Evolutionary conservation across 1,140 invertebrate genomes (phyloP).

Genomic region (Dreissena polymorpha): DNA sequence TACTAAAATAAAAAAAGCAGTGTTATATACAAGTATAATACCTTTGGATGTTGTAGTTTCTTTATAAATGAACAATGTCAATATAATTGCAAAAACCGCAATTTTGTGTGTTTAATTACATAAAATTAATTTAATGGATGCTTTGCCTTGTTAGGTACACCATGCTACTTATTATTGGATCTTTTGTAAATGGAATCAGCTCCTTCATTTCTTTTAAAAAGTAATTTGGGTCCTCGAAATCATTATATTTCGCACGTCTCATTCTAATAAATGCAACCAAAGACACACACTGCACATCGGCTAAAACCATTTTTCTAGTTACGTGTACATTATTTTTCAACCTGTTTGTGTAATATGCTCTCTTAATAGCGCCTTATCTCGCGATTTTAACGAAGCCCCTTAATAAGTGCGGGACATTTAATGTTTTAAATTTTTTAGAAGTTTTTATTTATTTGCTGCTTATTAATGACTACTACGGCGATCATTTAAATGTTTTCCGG

Average conservation of each 20-base stretch:
- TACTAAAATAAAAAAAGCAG: too few relatives aligned
- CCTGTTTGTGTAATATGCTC: slow-evolving; percentile 4
- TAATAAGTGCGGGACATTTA: too few relatives aligned
- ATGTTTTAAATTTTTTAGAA: too few relatives aligned
- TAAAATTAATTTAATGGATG: neutral
- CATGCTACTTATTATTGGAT: slow-evolving; percentile 35
- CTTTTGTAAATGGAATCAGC: slow-evolving; percentile 33
- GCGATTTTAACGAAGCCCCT: too few relatives aligned
- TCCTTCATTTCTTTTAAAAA: slow-evolving; percentile 22
- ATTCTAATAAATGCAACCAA: slow-evolving; percentile 10
- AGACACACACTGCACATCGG: slow-evolving; percentile 20
- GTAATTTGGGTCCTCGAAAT: neutral
- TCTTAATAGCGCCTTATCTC: slow-evolving; percentile 18
- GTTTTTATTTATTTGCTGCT: too few relatives aligned
- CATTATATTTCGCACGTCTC: slow-evolving; percentile 15
- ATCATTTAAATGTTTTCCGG: too few relatives aligned
- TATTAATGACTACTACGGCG: too few relatives aligned
- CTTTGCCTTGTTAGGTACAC: slow-evolving; percentile 23
- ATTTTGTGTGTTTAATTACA: neutral
- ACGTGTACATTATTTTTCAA: neutral
- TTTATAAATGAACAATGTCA: too few relatives aligned
- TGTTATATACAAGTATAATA: too few relatives aligned
- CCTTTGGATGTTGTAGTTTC: too few relatives aligned
- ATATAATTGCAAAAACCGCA: neutral
- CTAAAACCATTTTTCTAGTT: neutral